These are phyloP conservation scores for Hafferia zeledoni DNA, from an alignment of 2,797 vertebrate species.

Conservation along the genomic window DNA sequence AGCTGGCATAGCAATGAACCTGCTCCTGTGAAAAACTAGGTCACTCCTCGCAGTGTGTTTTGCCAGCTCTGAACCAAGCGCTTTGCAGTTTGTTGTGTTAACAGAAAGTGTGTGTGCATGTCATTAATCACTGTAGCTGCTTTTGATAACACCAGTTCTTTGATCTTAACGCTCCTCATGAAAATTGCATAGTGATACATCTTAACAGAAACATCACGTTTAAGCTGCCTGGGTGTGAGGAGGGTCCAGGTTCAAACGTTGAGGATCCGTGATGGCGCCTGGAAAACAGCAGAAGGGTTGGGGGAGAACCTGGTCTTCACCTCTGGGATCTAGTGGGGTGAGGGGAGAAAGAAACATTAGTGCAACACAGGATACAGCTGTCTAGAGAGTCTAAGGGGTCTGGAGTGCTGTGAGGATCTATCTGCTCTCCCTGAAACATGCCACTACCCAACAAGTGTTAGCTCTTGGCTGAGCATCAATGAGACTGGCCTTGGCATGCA, in stretches of 20 bases:
- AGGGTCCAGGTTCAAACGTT: conserved; percentile 81
- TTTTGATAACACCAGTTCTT: neutral
- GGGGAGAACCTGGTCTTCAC: conserved; percentile 87
- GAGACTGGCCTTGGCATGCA: neutral
- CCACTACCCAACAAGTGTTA: fast-evolving
- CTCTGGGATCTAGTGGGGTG: conserved; percentile 83
- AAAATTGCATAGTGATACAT: conserved; percentile 68
- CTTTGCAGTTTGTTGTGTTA: neutral
- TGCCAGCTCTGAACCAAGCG: neutral
- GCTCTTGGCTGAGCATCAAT: fast-evolving
- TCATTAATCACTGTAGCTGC: conserved; percentile 21
- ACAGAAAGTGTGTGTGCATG: conserved; percentile 3
- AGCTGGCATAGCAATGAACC: conserved; percentile 36
- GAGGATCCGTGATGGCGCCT: conserved; percentile 87
- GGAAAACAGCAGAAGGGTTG: conserved; percentile 93
- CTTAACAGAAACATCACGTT: neutral
- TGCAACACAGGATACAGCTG: neutral
- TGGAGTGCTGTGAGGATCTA: neutral
- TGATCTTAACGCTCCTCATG: conserved; percentile 37
- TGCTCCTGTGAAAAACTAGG: conserved; percentile 37
- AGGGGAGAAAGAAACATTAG: conserved; percentile 29
- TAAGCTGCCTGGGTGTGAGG: conserved; percentile 27
- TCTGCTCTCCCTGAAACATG: neutral
- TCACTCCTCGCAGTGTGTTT: neutral
- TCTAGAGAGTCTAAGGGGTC: neutral